Conservation (phyloP, 2,888 invertebrate species). For the Nowickia ferox region DNA sequence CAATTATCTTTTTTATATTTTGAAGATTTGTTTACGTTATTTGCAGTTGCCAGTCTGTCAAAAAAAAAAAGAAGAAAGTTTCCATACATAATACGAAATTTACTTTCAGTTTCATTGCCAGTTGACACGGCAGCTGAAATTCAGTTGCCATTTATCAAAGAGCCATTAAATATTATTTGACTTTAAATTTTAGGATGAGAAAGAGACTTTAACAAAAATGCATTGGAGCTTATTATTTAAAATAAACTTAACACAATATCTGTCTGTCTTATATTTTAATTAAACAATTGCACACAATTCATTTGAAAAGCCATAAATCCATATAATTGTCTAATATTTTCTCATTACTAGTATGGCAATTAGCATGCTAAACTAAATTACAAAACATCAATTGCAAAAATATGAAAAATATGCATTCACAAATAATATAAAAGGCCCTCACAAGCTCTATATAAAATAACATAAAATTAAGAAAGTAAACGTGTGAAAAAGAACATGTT, state of each 20-base stretch:
- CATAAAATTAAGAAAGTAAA: neutral
- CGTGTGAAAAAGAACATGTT: neutral
- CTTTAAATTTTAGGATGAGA: too few relatives aligned
- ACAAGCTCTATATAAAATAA: neutral
- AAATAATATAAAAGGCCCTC: slow-evolving; percentile 5
- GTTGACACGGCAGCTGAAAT: too few relatives aligned
- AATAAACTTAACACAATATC: neutral
- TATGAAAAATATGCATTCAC: neutral
- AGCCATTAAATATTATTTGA: too few relatives aligned
- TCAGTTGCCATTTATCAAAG: too few relatives aligned
- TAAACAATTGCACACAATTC: neutral
- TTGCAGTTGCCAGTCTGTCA: too few relatives aligned
- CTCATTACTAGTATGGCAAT: neutral
- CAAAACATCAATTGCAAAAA: neutral
- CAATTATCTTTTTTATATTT: too few relatives aligned
- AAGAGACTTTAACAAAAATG: neutral
- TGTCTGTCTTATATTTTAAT: slow-evolving; percentile 2
- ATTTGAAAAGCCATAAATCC: slow-evolving; percentile 18
- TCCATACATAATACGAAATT: too few relatives aligned
- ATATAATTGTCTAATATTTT: neutral
- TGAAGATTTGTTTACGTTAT: too few relatives aligned
- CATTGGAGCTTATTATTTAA: neutral
- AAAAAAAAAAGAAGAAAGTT: too few relatives aligned
- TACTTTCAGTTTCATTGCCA: too few relatives aligned
- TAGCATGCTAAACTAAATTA: slow-evolving; percentile 32